A percentile compares a stretch with the other conserved stretches of the same genome.
Evolutionary conservation across 2,797 vertebrate species (phyloP).

Genomic region (Sebastolobus alascanus): DNA sequence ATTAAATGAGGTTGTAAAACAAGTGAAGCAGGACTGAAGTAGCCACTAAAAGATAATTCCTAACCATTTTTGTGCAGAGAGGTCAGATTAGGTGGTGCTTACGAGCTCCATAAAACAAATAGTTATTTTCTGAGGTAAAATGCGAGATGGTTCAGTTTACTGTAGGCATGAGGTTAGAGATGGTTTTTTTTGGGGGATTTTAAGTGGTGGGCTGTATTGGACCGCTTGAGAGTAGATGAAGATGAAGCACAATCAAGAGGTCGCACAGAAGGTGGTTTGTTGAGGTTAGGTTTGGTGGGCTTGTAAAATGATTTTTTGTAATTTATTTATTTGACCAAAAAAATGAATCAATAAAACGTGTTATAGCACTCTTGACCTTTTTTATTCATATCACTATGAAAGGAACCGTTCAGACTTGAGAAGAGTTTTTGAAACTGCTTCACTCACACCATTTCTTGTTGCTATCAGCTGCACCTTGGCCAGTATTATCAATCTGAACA

Average conservation of each 20-base stretch:
- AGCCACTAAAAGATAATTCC: no score
- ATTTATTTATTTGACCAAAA: conserved; percentile 1
- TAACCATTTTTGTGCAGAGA: no score
- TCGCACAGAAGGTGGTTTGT: conserved; percentile 6
- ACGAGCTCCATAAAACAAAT: no score
- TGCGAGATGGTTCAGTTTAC: no score
- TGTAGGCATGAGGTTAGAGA: no score
- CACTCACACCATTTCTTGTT: conserved; percentile 36
- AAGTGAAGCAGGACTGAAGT: no score
- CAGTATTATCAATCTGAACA: conserved; percentile 62
- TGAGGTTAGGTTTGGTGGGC: not conserved
- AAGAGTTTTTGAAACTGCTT: conserved; percentile 31
- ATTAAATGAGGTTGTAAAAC: no score
- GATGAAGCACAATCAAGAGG: not conserved
- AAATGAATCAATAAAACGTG: not conserved
- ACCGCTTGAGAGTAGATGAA: no score
- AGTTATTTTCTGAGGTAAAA: no score
- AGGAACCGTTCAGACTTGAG: conserved; percentile 1
- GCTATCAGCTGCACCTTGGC: conserved; percentile 62
- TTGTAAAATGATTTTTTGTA: not conserved
- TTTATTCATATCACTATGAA: not conserved
- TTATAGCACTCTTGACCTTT: not conserved
- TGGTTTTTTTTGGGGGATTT: no score
- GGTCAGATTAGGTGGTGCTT: no score
- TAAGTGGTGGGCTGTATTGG: no score